A percentile compares a stretch with the other conserved stretches of the same genome.
These are phyloP conservation scores for Drosophila peninsularis DNA, from an alignment of 2,888 invertebrate genomes.

Conservation along the genomic window DNA sequence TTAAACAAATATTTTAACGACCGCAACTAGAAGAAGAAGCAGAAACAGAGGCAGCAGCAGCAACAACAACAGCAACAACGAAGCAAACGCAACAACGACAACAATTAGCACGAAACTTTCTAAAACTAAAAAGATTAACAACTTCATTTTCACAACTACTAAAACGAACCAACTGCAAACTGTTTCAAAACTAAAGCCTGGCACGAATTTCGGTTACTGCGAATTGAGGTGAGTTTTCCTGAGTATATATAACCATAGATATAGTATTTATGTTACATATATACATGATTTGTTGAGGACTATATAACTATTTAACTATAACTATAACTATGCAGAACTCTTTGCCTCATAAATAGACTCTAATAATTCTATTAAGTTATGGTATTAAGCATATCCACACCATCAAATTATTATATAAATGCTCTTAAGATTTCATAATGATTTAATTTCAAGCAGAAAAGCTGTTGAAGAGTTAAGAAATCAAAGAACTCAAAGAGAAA, in stretches of 20 bases:
- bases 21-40: conserved; percentile 47
- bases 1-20: conserved; percentile 58
- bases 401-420: background rate
- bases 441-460: background rate
- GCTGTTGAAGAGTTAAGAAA: background rate
- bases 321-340: too few relatives aligned
- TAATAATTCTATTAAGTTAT: background rate
- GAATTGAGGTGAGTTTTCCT: conserved; percentile 59
- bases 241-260: background rate
- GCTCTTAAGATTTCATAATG: background rate
- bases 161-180: conserved; percentile 39
- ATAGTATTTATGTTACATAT: background rate
- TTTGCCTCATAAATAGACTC: too few relatives aligned
- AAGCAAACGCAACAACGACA: conserved; percentile 57
- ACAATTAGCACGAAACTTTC: conserved; percentile 62
- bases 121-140: conserved; percentile 29
- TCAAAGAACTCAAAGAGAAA: background rate
- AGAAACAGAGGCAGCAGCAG: conserved; percentile 10
- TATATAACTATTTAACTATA: too few relatives aligned
- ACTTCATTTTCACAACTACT: conserved; percentile 24
- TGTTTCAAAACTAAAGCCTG: conserved; percentile 38
- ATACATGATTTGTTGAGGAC: background rate
- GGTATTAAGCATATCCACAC: background rate
- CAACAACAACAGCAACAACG: conserved; percentile 38
- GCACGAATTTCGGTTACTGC: conserved; percentile 41